A percentile compares a stretch with the other conserved stretches of the same genome.
phyloP scores from a whole-genome alignment of 1,140 invertebrate genomes.

The Aricia agestis region DNA sequence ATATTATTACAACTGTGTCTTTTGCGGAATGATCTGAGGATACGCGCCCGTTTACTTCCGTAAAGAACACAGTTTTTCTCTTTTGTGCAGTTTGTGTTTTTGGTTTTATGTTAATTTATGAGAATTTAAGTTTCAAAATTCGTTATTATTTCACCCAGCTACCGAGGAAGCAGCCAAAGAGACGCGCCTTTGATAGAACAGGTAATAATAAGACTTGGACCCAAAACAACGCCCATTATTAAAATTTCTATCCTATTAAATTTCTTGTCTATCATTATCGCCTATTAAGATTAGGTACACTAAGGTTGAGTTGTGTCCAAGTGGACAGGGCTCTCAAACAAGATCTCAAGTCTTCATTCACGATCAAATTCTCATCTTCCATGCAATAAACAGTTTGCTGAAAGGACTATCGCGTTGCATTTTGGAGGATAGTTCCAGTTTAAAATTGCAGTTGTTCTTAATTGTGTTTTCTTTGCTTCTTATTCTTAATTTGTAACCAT shows the following conservation, averaged over 20 bases:
- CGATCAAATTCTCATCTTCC: slow-evolving; percentile 9
- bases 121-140: slow-evolving; percentile 69
- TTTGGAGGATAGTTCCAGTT: slow-evolving; percentile 27
- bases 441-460: slow-evolving; percentile 33
- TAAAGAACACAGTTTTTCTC: slow-evolving; percentile 49
- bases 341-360: slow-evolving; percentile 32
- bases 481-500: slow-evolving; percentile 54
- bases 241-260: not conserved
- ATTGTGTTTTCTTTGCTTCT: slow-evolving; percentile 51
- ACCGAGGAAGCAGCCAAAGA: slow-evolving; percentile 75
- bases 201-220: slow-evolving; percentile 72
- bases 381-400: slow-evolving; percentile 4
- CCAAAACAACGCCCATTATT: slow-evolving; percentile 41
- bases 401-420: slow-evolving; percentile 34
- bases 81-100: slow-evolving; percentile 75
- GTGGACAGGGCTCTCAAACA: slow-evolving; percentile 45
- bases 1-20: slow-evolving; percentile 56
- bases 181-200: slow-evolving; percentile 77
- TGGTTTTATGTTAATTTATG: slow-evolving; percentile 71
- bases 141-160: slow-evolving; percentile 77
- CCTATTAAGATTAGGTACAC: not conserved
- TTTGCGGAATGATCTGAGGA: slow-evolving; percentile 37
- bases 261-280: slow-evolving; percentile 8
- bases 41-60: slow-evolving; percentile 24
- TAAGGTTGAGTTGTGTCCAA: slow-evolving; percentile 65